phyloP scores from a whole-genome alignment of 2,113 vertebrate genomes.

The Colossoma macropomum region DNA sequence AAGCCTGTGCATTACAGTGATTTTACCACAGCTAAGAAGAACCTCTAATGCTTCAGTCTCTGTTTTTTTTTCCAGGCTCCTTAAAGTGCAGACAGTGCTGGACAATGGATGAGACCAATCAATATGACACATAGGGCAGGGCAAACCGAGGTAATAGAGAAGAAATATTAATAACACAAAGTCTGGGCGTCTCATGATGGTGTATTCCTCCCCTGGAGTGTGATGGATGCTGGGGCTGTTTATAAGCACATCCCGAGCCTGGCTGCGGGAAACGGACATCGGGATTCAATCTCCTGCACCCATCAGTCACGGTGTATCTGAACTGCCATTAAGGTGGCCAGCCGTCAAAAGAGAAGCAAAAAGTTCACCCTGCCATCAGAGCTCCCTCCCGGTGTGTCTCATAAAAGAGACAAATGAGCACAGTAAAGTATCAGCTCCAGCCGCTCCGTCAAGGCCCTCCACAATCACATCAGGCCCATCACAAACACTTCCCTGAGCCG shows the following conservation, averaged over 20 bases:
- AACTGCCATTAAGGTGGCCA: slow-evolving; percentile 67
- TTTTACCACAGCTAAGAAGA: no score
- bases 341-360: slow-evolving; percentile 66
- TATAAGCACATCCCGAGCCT: slow-evolving; percentile 46
- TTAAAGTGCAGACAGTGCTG: slow-evolving; percentile 5
- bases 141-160: slow-evolving; percentile 60
- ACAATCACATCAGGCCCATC: slow-evolving; percentile 40
- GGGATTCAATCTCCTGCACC: slow-evolving; percentile 64
- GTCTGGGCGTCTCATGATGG: slow-evolving; percentile 52
- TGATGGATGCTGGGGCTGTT: slow-evolving; percentile 16
- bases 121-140: slow-evolving; percentile 57
- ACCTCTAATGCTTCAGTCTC: no score
- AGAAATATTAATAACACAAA: slow-evolving; percentile 66
- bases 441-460: slow-evolving; percentile 39
- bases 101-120: slow-evolving; percentile 65
- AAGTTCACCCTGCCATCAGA: slow-evolving; percentile 75
- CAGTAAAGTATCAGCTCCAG: slow-evolving; percentile 62
- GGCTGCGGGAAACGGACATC: slow-evolving; percentile 65
- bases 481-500: slow-evolving; percentile 10
- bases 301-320: slow-evolving; percentile 73
- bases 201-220: slow-evolving; percentile 40
- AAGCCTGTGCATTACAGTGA: no score
- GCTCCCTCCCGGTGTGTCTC: slow-evolving; percentile 63
- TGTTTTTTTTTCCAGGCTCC: not conserved
- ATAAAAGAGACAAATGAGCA: slow-evolving; percentile 71